Conservation (phyloP, 2,888 invertebrate genomes). For the Macropis europaea region DNA sequence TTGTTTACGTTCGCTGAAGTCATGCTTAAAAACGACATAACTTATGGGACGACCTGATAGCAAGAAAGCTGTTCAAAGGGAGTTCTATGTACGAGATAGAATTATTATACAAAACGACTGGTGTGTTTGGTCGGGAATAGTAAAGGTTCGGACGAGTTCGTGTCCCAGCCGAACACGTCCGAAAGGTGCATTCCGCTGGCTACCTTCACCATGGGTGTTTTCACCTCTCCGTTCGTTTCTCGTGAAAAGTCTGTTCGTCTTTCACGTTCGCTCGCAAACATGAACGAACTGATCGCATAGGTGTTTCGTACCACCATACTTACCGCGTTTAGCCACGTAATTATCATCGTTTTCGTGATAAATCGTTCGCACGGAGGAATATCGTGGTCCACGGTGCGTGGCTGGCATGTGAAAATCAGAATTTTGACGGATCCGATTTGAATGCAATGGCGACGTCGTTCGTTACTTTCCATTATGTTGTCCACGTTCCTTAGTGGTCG, state of each 20-base stretch:
- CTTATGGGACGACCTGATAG: too few species aligned
- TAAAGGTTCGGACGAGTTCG: slow-evolving; percentile 55
- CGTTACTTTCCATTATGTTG: slow-evolving; percentile 46
- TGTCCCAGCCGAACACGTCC: slow-evolving; percentile 41
- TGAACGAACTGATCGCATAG: slow-evolving; percentile 20
- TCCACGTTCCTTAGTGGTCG: slow-evolving; percentile 11
- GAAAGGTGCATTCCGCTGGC: slow-evolving; percentile 57
- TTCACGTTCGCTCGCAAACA: slow-evolving; percentile 19
- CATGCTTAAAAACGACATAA: too few species aligned
- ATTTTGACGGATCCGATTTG: slow-evolving; percentile 66
- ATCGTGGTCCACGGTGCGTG: slow-evolving; percentile 8
- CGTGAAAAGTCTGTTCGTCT: slow-evolving; percentile 41
- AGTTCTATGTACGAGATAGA: too few species aligned
- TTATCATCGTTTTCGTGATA: not conserved
- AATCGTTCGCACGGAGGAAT: slow-evolving; percentile 36
- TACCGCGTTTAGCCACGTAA: slow-evolving; percentile 11
- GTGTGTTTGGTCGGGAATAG: slow-evolving; percentile 25
- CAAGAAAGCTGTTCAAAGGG: too few species aligned
- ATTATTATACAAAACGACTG: too few species aligned
- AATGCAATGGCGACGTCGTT: slow-evolving; percentile 64
- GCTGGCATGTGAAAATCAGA: slow-evolving; percentile 60
- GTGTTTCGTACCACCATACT: slow-evolving; percentile 5
- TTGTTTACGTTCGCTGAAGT: too few species aligned
- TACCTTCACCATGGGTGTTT: slow-evolving; percentile 69
- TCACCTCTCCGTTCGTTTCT: slow-evolving; percentile 61